Conservation (phyloP, 1,140 invertebrate genomes). For the Drosophila watanabei region DNA sequence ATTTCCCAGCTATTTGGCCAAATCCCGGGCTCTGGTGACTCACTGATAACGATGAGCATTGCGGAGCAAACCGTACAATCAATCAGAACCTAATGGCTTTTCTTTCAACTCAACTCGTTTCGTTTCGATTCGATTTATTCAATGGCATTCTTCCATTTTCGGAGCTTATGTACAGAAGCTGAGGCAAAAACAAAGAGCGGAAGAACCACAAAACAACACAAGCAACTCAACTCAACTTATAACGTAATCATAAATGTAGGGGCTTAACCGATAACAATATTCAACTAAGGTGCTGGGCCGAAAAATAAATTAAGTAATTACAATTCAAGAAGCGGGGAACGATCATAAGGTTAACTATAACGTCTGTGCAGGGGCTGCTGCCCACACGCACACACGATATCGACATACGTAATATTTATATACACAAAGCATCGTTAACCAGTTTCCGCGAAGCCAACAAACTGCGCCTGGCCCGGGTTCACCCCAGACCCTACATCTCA, state of each 20-base stretch:
- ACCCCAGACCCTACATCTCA: background rate
- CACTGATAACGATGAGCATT: conserved; percentile 31
- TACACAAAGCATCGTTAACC: conserved; percentile 44
- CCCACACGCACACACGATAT: conserved; percentile 20
- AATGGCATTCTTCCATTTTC: conserved; percentile 60
- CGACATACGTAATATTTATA: conserved; percentile 16
- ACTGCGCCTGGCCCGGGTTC: conserved; percentile 30
- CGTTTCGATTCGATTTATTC: conserved; percentile 69
- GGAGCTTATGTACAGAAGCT: conserved; percentile 64
- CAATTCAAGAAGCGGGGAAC: conserved; percentile 26
- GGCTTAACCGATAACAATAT: conserved; percentile 37
- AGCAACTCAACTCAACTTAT: conserved; percentile 38
- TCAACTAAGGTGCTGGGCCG: conserved; percentile 37
- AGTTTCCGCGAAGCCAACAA: conserved; percentile 46
- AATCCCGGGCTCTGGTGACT: conserved; percentile 13
- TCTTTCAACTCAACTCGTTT: conserved; percentile 8
- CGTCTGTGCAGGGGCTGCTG: conserved; percentile 25
- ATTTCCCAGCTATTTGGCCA: conserved; percentile 32
- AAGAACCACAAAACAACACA: conserved; percentile 25
- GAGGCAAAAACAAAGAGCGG: conserved; percentile 29
- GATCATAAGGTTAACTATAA: conserved; percentile 37
- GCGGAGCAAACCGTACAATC: conserved; percentile 6
- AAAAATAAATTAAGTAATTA: conserved; percentile 52
- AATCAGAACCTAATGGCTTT: conserved; percentile 24
- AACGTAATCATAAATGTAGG: conserved; percentile 42